phyloP scores from a whole-genome alignment of 2,113 vertebrate genomes.

The Anhinga rufa region DNA sequence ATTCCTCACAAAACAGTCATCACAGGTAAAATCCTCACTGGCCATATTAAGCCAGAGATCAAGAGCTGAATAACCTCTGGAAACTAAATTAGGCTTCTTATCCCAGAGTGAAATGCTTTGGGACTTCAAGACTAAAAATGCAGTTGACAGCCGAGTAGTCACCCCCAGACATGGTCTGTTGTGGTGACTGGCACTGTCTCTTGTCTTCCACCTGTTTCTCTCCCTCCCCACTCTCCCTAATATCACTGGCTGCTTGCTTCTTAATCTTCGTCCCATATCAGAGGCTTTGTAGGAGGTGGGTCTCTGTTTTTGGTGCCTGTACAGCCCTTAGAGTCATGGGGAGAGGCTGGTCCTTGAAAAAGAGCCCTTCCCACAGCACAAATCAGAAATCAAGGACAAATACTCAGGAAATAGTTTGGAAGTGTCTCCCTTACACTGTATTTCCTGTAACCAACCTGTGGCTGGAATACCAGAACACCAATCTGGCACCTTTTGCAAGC shows the following conservation, averaged over 20 bases:
- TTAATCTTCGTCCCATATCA: background rate
- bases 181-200: rapidly evolving
- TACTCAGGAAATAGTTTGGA: background rate
- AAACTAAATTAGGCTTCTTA: background rate
- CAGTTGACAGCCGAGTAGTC: background rate
- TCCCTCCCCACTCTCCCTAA: background rate
- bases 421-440: background rate
- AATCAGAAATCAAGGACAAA: background rate
- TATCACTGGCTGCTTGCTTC: background rate
- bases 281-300: background rate
- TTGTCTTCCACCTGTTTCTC: background rate
- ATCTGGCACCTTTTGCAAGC: background rate
- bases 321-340: background rate
- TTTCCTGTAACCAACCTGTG: background rate
- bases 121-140: background rate
- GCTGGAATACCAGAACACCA: background rate
- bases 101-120: background rate
- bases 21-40: background rate
- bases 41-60: background rate
- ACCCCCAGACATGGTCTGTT: background rate
- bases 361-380: background rate
- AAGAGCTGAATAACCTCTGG: background rate
- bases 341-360: background rate
- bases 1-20: background rate
- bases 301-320: background rate